phyloP scores from a whole-genome alignment of 2,797 vertebrate genomes.

The Chromis chromis region DNA sequence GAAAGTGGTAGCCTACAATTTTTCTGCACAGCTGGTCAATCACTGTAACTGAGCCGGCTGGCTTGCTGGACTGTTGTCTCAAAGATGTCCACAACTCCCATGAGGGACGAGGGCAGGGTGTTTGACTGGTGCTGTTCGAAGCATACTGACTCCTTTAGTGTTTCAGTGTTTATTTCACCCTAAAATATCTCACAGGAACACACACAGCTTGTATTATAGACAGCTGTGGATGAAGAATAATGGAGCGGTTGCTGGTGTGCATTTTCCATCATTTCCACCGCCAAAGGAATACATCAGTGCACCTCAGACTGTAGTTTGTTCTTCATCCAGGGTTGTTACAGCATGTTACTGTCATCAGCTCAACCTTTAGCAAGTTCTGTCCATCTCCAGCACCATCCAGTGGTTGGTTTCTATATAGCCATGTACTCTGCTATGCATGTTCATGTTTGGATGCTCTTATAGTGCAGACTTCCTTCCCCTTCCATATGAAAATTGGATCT shows the following conservation, averaged over 20 bases:
- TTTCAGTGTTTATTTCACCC: slow-evolving; percentile 18
- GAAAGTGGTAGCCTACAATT: too few relatives aligned
- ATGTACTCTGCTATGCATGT: slow-evolving; percentile 58
- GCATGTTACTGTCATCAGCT: background rate
- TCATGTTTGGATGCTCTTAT: slow-evolving; percentile 48
- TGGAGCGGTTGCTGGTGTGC: background rate
- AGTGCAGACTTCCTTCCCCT: slow-evolving; percentile 18
- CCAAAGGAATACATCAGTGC: background rate
- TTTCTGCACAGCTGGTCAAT: background rate
- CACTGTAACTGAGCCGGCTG: too few relatives aligned
- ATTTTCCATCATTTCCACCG: slow-evolving; percentile 15
- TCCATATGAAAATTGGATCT: slow-evolving; percentile 1
- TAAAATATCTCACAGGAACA: background rate
- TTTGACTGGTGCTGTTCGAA: slow-evolving; percentile 13
- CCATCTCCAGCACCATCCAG: slow-evolving; percentile 45
- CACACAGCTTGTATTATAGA: slow-evolving; percentile 7
- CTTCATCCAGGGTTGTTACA: slow-evolving; percentile 15
- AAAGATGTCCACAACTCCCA: background rate
- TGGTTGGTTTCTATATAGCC: slow-evolving; percentile 41
- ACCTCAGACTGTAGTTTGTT: background rate
- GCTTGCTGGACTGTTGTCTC: background rate
- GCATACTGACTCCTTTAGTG: slow-evolving; percentile 31
- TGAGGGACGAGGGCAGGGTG: background rate
- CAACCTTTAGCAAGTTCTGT: slow-evolving; percentile 8
- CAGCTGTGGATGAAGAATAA: slow-evolving; percentile 1